Evolutionary conservation across 2,888 invertebrate species (phyloP), one percentile per base, ranked within the genome.

Genomic region (Melanostoma scalare): DNA sequence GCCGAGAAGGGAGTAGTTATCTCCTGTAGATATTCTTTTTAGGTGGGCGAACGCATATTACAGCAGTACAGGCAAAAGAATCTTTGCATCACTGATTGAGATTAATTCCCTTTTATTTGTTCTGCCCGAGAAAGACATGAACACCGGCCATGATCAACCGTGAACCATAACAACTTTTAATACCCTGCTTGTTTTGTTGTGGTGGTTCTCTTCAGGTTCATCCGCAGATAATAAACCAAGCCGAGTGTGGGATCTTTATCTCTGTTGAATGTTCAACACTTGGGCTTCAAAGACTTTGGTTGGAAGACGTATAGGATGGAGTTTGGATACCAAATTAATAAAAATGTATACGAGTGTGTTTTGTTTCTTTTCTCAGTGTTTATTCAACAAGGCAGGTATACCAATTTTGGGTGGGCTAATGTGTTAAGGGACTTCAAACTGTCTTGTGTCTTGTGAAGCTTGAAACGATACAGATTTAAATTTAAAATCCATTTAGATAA

Each of bases 181-280:
- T 33, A 30, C 53, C 67, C 60, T 48, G 35, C 33, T 38, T 35
- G 58, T 9, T 65, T 44, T 33, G 30, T 9, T 53, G 30, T 42
- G 33, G 46, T 52, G 52, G 44, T 63, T 60, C 30, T 50, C 53
- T 56, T 35, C 36, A 63, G 52, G 30, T 58, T 36, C 50, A 55
- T 52, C 58, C 33, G n/a, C 8, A 50, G 69, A 58, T 73, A 69
- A 82, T 78, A 78, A 63, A 78, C 68, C 78, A 73, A 74, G 31
- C 60, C 74, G 78, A 73, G 73, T 74, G 78, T 79, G 84, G 84
- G 79, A 84, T 75, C 71, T 82, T 84, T 84, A 84, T 84, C 84
- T 84, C 67, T 46, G 61, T 78, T 84, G 65, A 74, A 74, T 84
- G 78, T 48, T 82, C 73, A 82, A 82, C 82, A 82, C 77, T 78